Conservation (phyloP, 1,140 invertebrate species). For the Latrodectus geometricus region DNA sequence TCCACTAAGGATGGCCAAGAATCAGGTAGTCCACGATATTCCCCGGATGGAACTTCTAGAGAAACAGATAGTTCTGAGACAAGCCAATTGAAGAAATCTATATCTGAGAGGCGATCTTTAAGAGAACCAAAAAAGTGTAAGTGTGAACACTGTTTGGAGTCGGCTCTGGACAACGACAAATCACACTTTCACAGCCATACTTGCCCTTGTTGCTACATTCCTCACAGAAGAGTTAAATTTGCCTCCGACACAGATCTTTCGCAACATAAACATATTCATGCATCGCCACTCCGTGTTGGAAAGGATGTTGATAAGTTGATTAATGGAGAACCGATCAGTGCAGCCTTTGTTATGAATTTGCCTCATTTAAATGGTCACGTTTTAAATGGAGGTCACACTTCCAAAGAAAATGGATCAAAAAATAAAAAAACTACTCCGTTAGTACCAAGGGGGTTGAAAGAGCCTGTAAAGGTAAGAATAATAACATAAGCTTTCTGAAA, state of each 20-base stretch:
- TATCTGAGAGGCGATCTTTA: conserved; percentile 38
- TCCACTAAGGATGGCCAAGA: conserved; percentile 11
- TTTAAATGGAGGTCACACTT: conserved; percentile 2
- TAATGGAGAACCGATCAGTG: conserved; percentile 47
- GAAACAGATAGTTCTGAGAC: conserved; percentile 18
- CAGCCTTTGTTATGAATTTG: conserved; percentile 48
- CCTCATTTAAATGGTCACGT: conserved; percentile 44
- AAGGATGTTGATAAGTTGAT: conserved; percentile 9
- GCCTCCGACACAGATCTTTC: conserved; percentile 54
- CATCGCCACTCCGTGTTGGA: not conserved
- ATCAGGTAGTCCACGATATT: conserved; percentile 4
- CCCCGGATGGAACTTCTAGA: conserved; percentile 42
- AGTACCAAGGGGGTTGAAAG: conserved; percentile 50
- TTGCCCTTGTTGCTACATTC: conserved; percentile 37
- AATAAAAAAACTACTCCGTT: conserved; percentile 20
- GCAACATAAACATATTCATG: conserved; percentile 44
- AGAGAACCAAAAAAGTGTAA: conserved; percentile 58
- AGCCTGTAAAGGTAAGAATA: conserved; percentile 47
- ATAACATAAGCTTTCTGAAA: not conserved
- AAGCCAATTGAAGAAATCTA: conserved; percentile 22
- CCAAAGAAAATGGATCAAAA: conserved; percentile 42
- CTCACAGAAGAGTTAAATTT: conserved; percentile 52
- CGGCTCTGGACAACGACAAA: conserved; percentile 21
- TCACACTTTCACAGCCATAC: not conserved
- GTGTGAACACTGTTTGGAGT: conserved; percentile 49